Base-by-base conservation (phyloP, 2,113 vertebrate genomes). In the Macrotis lagotis region DNA sequence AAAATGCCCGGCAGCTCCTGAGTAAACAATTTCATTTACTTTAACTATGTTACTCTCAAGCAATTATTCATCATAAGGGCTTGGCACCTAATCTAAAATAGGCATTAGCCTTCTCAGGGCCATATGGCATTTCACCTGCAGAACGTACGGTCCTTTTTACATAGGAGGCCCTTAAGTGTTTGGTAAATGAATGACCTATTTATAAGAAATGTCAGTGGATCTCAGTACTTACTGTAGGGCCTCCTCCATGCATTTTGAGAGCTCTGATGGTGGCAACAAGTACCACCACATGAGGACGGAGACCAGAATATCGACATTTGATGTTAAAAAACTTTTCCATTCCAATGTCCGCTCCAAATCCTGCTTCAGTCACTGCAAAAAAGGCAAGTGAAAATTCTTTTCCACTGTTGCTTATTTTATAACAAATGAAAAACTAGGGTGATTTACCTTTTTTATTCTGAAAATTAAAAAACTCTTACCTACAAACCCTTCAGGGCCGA, bases 241-340 rank as follows among this genome's bases (percentile, higher is more conserved):
- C 99, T 59, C 99, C 99, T 47, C 99, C 99, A 0, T 99, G 99
- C 99, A 99, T 99, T 98, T 99, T 99, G 90, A 99, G 98, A 90
- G 99, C 99, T 96, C 99, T 98, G 90, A 99, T 98, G 0, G 99
- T 99, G 92, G 99, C 99, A 50, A 99, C 99, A 94, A 99, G 98
- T 93, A 99, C 99, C 93, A 99, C 99, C 94, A 99, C 99, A 0
- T 99, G 99, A 47, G 99, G 99, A 91, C 98, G 98, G 95, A 99
- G 98, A 59, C 99, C 99, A 0, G 99, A 99, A 95, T 99, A 99
- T 37, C 99, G 99, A 96, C 99, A 99, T 97, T 99, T 99, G 97
- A 99, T 99, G 97, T 99, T 99, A 91, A 99, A 99, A 98, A 99
- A 99, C 96, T 99, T 99, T 96, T 99, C 99, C 99, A 99, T 99